These are phyloP conservation scores for Rhipidura dahli DNA, from an alignment of 2,113 vertebrate species.

Conservation along the genomic window DNA sequence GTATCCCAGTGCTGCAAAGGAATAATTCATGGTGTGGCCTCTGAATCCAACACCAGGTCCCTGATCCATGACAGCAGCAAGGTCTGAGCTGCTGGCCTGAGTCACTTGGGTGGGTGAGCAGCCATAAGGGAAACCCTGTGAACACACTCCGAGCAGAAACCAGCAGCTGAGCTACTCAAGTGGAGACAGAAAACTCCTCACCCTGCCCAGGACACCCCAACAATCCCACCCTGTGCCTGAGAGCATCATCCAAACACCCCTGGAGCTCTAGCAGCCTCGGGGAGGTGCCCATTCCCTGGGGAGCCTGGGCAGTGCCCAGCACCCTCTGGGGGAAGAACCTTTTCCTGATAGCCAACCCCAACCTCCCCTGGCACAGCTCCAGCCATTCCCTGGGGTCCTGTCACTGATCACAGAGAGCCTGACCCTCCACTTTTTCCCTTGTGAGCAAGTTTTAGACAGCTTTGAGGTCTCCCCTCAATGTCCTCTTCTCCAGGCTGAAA, in stretches of 20 bases:
- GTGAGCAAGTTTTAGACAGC: neutral
- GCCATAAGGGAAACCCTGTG: rapidly evolving
- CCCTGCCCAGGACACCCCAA: neutral
- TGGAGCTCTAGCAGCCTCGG: neutral
- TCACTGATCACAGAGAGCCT: neutral
- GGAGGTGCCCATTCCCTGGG: neutral
- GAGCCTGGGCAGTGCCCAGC: neutral
- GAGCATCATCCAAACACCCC: rapidly evolving
- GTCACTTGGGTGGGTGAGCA: neutral
- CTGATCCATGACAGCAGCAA: neutral
- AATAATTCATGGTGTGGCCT: neutral
- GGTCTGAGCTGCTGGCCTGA: neutral
- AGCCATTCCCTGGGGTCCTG: neutral
- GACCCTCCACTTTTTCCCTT: neutral
- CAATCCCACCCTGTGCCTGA: neutral
- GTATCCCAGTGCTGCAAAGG: neutral
- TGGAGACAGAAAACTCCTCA: neutral
- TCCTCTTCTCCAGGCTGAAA: neutral
- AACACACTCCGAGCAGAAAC: rapidly evolving
- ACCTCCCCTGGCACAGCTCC: neutral
- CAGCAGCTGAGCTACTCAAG: neutral
- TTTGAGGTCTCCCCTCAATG: neutral
- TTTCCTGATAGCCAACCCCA: rapidly evolving
- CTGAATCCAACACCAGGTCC: neutral
- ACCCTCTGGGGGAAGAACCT: neutral